Evolutionary conservation across 2,888 invertebrate genomes (phyloP).

Genomic region (Drosophila paucipuncta): DNA sequence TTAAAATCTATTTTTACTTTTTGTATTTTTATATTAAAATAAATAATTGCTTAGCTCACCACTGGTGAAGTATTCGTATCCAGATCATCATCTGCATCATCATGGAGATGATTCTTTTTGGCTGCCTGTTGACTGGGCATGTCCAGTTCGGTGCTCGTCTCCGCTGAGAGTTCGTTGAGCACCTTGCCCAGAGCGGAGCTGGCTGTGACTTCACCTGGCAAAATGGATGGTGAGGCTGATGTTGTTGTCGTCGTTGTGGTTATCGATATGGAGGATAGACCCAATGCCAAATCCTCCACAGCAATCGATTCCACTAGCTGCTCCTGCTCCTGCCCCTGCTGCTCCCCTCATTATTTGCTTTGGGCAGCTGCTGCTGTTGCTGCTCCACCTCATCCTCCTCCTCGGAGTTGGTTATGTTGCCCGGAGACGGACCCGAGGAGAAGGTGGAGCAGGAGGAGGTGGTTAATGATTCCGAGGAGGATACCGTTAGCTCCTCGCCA

Average conservation of each 20-base stretch:
- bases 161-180: conserved; percentile 75
- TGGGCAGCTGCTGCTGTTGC: conserved; percentile 32
- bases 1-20: no score
- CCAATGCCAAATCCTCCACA: conserved; percentile 81
- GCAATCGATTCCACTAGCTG: conserved; percentile 24
- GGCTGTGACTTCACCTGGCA: conserved; percentile 74
- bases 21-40: no score
- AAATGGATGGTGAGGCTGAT: conserved; percentile 69
- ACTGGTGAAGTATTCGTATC: conserved; percentile 3
- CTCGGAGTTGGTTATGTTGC: conserved; percentile 74
- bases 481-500: conserved; percentile 58
- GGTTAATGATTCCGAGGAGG: conserved; percentile 83
- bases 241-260: conserved; percentile 51
- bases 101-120: conserved; percentile 3
- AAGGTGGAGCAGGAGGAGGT: conserved; percentile 85
- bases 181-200: conserved; percentile 78
- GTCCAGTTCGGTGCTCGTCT: conserved; percentile 64
- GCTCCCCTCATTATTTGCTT: background rate
- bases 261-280: conserved; percentile 84
- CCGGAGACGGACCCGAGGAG: conserved; percentile 84
- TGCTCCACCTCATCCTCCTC: conserved; percentile 75
- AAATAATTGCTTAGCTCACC: conserved; percentile 18
- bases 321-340: conserved; percentile 13
- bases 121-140: conserved; percentile 50
- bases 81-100: background rate